Evolutionary conservation across 2,113 vertebrate species (phyloP), one percentile per base, ranked within the genome.

Genomic region (Suncus etruscus): DNA sequence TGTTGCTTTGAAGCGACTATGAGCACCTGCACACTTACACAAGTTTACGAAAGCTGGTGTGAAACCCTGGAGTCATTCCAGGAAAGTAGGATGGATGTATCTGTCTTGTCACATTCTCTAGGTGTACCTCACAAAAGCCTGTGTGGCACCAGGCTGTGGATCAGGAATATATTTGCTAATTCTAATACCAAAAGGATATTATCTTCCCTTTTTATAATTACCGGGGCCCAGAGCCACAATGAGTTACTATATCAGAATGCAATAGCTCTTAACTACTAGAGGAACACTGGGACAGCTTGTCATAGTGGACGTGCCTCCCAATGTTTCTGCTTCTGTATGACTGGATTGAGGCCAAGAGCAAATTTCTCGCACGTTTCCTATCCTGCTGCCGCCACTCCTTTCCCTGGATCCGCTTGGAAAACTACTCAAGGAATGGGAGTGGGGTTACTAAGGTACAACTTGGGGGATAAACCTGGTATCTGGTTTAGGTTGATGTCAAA

Each of bases 1-100:
- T 66, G 58, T 92, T 93, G 86, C 58, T 89, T 74, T 91, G 50
- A 12, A 45, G 18, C 6, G 31, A 16, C 72, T 22, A 58, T 7
- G 9, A 31, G 16, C 50, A 14, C 45, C 54, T 25, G 2, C 8
- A 3, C 16, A 25, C 45, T 45, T 48, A 51, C 11, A 9, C 0
- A 65, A 9, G 45, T 18, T 58, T 75, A 86, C 82, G 73, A 79
- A 92, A 70, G 66, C 24, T 72, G 88, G 15, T 15, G 8, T 45
- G 79, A 48, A 70, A 22, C 18, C 18, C 27, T 7, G 31, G 20
- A 12, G 11, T 61, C 39, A n/a, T 54, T 47, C 73, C 22, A 51
- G 9, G 31, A 65, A 82, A 58, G n/a, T 31, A 54, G 5, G 68
- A 11, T 10, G 73, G 8, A 11, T 45, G 18, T 18, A 0, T 6